phyloP scores from a whole-genome alignment of 1,140 invertebrate species.

The Cyphomyrmex costatus region DNA sequence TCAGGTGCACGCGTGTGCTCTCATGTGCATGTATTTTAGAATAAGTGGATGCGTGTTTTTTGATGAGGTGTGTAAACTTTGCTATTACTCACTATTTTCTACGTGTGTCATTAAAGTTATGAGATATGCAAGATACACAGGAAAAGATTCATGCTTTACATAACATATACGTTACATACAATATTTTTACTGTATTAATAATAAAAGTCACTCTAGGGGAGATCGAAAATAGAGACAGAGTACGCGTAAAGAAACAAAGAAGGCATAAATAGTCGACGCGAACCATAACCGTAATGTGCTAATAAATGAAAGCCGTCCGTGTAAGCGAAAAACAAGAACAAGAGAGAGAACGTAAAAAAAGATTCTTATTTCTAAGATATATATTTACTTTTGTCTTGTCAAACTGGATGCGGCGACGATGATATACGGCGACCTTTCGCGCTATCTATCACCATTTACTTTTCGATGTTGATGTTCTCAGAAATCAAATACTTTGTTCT shows the following conservation, averaged over 20 bases:
- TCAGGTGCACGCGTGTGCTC: slow-evolving; percentile 71
- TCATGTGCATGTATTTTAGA: slow-evolving; percentile 13
- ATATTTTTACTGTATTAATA: background rate
- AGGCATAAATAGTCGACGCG: slow-evolving; percentile 12
- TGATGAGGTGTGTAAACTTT: slow-evolving; percentile 19
- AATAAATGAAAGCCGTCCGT: slow-evolving; percentile 14
- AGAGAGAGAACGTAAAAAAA: slow-evolving; percentile 58
- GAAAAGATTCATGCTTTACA: slow-evolving; percentile 29
- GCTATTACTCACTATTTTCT: background rate
- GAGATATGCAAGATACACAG: slow-evolving; percentile 1
- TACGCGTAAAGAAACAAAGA: background rate
- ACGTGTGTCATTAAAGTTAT: slow-evolving; percentile 36
- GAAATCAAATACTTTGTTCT: slow-evolving; percentile 44
- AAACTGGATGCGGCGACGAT: slow-evolving; percentile 79
- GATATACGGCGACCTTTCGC: slow-evolving; percentile 75
- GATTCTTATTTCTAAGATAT: slow-evolving; percentile 72
- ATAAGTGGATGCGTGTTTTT: slow-evolving; percentile 10
- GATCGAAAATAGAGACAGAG: background rate
- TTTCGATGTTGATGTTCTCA: slow-evolving; percentile 31
- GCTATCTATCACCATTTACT: slow-evolving; percentile 36
- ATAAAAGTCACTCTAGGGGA: background rate
- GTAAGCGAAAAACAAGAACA: slow-evolving; percentile 52
- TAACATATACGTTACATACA: background rate
- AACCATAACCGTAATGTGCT: slow-evolving; percentile 21
- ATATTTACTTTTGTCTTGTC: slow-evolving; percentile 77